Evolutionary conservation across 2,113 vertebrate genomes (phyloP).

Genomic region (Corydoras maculifer): DNA sequence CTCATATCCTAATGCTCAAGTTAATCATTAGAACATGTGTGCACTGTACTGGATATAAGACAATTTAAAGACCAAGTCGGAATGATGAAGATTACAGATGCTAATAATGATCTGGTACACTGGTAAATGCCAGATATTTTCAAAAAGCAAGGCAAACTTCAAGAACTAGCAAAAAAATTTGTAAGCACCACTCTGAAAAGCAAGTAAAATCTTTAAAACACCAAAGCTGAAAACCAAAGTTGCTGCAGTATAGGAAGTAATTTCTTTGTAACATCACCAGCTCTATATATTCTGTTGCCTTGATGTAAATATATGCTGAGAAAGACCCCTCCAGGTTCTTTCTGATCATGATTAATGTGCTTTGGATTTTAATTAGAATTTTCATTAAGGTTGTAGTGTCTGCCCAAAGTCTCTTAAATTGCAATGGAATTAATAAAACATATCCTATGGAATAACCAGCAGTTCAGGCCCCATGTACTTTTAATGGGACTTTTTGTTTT

Average conservation of each 20-base stretch:
- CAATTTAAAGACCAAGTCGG: background rate
- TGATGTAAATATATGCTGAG: background rate
- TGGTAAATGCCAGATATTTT: background rate
- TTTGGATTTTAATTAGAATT: conserved; percentile 48
- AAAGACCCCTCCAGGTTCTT: conserved; percentile 33
- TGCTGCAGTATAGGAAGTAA: background rate
- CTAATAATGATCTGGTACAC: background rate
- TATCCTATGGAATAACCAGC: conserved; percentile 41
- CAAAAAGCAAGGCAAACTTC: background rate
- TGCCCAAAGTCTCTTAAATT: conserved; percentile 41
- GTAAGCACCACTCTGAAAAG: background rate
- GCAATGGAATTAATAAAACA: conserved; percentile 51
- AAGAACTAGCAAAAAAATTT: background rate
- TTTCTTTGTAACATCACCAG: background rate
- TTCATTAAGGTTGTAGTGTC: conserved; percentile 49
- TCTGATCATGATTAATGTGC: conserved; percentile 45
- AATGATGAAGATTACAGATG: conserved; percentile 4
- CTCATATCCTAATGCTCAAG: conserved; percentile 28
- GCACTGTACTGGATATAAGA: conserved; percentile 7
- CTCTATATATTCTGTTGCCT: background rate
- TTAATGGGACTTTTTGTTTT: too few species aligned
- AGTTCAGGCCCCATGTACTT: conserved; percentile 28
- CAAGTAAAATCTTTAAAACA: background rate
- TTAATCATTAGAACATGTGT: conserved; percentile 37
- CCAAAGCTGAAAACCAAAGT: background rate